Percentiles rank a stretch among this genome's conserved stretches.
Conservation (phyloP, 2,113 vertebrate genomes). For the Peromyscus californicus region DNA sequence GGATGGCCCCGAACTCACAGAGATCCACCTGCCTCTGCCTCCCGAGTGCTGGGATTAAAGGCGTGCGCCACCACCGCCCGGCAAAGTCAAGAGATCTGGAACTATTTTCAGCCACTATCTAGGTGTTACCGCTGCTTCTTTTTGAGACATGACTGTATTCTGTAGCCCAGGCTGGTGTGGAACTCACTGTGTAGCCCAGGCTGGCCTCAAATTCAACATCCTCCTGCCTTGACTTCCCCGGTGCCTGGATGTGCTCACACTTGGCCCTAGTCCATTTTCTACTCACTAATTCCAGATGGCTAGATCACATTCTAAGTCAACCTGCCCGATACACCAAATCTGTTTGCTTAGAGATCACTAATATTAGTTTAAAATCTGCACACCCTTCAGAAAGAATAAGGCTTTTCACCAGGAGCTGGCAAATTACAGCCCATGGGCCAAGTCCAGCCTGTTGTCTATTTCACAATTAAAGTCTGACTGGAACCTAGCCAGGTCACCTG, state of each 20-base stretch:
- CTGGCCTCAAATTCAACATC: background rate
- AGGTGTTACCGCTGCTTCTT: background rate
- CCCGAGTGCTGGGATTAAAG: background rate
- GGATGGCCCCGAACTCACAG: background rate
- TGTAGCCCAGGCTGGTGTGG: background rate
- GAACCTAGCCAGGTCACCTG: slow-evolving; percentile 36
- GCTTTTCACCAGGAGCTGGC: slow-evolving; percentile 51
- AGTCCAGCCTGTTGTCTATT: slow-evolving; percentile 31
- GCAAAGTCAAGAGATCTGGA: background rate
- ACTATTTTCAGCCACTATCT: background rate
- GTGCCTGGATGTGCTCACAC: background rate
- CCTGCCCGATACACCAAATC: slow-evolving; percentile 1
- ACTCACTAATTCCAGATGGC: slow-evolving; percentile 33
- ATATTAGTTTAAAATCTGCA: slow-evolving; percentile 56
- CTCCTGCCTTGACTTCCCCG: no score
- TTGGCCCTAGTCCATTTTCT: background rate
- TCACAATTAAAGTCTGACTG: slow-evolving; percentile 42
- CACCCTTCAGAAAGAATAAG: slow-evolving; percentile 5
- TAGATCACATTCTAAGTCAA: background rate
- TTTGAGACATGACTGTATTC: background rate
- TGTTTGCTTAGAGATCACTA: slow-evolving; percentile 44
- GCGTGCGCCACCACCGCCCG: background rate
- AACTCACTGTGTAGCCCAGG: background rate
- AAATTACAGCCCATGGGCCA: slow-evolving; percentile 42
- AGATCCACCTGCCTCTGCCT: background rate